Base-by-base conservation (phyloP, 1,140 invertebrate genomes). In the Drosophila micromelanica region DNA sequence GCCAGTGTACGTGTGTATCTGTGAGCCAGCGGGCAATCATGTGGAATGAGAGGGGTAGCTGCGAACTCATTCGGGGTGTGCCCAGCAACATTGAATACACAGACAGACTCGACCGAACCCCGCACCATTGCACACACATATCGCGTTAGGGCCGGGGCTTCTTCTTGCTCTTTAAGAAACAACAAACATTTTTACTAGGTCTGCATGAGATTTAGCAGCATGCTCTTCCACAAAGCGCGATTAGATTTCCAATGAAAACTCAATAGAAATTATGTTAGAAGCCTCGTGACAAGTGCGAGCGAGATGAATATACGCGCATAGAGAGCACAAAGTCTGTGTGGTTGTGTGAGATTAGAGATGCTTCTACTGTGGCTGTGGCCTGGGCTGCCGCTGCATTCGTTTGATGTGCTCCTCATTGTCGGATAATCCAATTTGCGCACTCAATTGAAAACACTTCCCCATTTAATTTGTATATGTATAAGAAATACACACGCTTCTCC, bases 151-250 rank as follows among this genome's bases (percentile, higher is more conserved):
- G 60, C 55, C 59, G 85, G 85, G 79, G 80, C 85, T 89, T 89
- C 84, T 89, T 89, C 84, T 90, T 90, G 78, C 78, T 90, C 86
- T 90, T 90, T 90, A 90, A 90, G 80, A 90, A 81, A 85, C 87
- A 90, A 90, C 86, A 90, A 90, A 90, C 86, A 90, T 90, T 90
- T 90, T 73, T 90, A 90, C 86, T 87, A 90, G 86, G 86, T 87
- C 70, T 81, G 67, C 86, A 90, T 86, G 70, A 90, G 76, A 76
- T 79, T 75, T 82, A 90, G 86, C 85, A 89, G 79, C 84, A 72
- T 77, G 70, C 69, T 65, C 55, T 52, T 15, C 49, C 65, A 64
- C 27, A 64, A 54, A 54, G 62, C 65, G 62, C 78, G 81, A 90
- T 90, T 90, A 90, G 86, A 90, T 90, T 90, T 90, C 78, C 86